Evolutionary conservation across 2,888 invertebrate genomes (phyloP).

Genomic region (Willowsia nigromaculata): DNA sequence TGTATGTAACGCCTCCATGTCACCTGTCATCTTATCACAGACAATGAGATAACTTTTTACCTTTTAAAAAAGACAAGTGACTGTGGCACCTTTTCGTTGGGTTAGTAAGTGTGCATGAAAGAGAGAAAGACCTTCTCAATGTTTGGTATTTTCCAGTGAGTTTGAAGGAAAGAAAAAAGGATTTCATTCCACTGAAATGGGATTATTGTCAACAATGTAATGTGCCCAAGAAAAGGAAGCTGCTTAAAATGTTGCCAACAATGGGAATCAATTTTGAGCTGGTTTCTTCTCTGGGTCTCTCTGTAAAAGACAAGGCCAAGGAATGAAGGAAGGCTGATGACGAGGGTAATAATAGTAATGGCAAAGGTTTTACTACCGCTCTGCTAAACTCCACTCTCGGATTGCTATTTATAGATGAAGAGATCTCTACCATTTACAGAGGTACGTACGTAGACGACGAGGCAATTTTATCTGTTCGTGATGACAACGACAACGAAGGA

Average conservation of each 20-base stretch:
- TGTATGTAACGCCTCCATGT: background rate
- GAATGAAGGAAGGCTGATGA: background rate
- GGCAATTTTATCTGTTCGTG: background rate
- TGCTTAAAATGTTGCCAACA: background rate
- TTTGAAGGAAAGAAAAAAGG: background rate
- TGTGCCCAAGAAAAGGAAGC: background rate
- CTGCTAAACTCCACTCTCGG: background rate
- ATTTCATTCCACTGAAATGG: background rate
- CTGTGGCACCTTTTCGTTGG: background rate
- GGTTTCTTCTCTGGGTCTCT: background rate
- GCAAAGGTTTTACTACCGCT: background rate
- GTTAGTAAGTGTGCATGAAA: background rate
- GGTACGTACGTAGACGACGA: background rate
- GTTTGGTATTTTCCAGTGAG: background rate
- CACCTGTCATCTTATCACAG: background rate
- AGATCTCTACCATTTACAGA: background rate
- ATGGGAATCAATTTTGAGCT: background rate
- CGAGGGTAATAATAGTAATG: background rate
- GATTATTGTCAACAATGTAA: background rate
- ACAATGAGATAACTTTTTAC: background rate
- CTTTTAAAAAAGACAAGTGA: background rate
- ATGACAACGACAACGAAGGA: background rate
- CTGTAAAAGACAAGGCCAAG: conserved; percentile 61
- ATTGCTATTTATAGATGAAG: conserved; percentile 14
- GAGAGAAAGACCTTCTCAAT: background rate